Conservation (phyloP, 64 coral and sea anemone genomes). For the Platygyra sinensis region DNA sequence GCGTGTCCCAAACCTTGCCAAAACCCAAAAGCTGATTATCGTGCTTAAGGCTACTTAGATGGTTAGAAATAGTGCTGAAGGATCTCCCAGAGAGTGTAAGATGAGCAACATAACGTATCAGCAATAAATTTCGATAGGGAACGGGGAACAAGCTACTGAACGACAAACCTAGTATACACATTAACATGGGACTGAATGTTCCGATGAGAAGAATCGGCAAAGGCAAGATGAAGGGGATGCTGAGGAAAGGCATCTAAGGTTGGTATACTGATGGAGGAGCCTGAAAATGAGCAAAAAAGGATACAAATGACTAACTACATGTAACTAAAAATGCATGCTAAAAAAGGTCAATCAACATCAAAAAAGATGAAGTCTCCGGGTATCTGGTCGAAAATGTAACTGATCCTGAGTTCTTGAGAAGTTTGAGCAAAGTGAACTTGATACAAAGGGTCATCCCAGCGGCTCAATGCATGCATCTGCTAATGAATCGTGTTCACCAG, state of each 20-base stretch:
- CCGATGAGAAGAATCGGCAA: not conserved
- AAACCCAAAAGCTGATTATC: too few relatives aligned
- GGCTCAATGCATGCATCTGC: slow-evolving; percentile 9
- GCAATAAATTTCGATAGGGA: too few relatives aligned
- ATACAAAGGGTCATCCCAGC: not conserved
- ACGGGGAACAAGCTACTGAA: too few relatives aligned
- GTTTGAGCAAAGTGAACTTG: not conserved
- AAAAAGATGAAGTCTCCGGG: not conserved
- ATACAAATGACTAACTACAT: not conserved
- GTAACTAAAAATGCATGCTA: too few relatives aligned
- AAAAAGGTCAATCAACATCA: too few relatives aligned
- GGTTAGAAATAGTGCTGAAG: too few relatives aligned
- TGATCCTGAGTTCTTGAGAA: not conserved
- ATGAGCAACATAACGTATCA: too few relatives aligned
- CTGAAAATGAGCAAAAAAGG: not conserved
- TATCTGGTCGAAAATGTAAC: not conserved
- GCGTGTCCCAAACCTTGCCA: too few relatives aligned
- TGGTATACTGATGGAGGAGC: not conserved
- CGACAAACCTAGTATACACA: too few relatives aligned
- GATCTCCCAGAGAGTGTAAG: too few relatives aligned
- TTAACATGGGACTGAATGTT: not conserved
- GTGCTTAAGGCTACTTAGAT: too few relatives aligned
- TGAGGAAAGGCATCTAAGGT: not conserved
- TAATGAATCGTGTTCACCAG: not conserved
- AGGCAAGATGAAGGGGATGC: not conserved